phyloP scores from a whole-genome alignment of 2,888 invertebrate species.

The Malthinus flaveolus region DNA sequence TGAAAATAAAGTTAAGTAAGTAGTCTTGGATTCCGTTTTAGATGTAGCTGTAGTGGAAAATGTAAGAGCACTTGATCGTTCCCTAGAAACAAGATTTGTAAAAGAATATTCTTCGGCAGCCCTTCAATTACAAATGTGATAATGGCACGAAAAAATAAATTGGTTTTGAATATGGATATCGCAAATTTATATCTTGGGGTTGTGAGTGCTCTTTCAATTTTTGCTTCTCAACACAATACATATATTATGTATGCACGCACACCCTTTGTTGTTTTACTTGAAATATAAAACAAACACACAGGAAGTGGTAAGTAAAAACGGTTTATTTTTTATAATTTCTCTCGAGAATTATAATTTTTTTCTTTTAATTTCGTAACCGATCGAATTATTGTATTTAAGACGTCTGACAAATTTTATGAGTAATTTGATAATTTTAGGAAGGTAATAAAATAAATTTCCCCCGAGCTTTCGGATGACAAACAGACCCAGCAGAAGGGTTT shows the following conservation, averaged over 20 bases:
- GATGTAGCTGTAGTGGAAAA: constrained; percentile 39
- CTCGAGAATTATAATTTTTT: constrained; percentile 1
- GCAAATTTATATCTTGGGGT: constrained; percentile 36
- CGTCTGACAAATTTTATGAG: constrained; percentile 37
- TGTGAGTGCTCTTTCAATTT: constrained; percentile 26
- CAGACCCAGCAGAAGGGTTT: constrained; percentile 36
- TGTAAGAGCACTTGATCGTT: constrained; percentile 42
- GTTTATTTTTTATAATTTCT: constrained; percentile 6
- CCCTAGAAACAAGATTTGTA: constrained; percentile 42
- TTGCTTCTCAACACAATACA: constrained; percentile 25
- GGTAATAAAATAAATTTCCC: constrained; percentile 39
- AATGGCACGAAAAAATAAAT: constrained; percentile 41
- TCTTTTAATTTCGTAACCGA: background rate
- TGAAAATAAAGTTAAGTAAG: constrained; percentile 25
- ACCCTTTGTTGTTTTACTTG: constrained; percentile 25
- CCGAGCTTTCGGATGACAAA: constrained; percentile 39
- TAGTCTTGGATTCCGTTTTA: constrained; percentile 40
- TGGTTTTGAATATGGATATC: constrained; percentile 45
- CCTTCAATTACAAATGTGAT: constrained; percentile 48
- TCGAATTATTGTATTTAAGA: background rate
- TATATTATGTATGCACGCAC: constrained; percentile 26
- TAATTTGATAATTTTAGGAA: constrained; percentile 40
- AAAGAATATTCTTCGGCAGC: constrained; percentile 44
- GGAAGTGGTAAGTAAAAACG: constrained; percentile 15
- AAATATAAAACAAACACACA: constrained; percentile 26